Evolutionary conservation across 2,888 invertebrate genomes (phyloP), one percentile per base, ranked within the genome.

Genomic region (Melanostoma mellinum): DNA sequence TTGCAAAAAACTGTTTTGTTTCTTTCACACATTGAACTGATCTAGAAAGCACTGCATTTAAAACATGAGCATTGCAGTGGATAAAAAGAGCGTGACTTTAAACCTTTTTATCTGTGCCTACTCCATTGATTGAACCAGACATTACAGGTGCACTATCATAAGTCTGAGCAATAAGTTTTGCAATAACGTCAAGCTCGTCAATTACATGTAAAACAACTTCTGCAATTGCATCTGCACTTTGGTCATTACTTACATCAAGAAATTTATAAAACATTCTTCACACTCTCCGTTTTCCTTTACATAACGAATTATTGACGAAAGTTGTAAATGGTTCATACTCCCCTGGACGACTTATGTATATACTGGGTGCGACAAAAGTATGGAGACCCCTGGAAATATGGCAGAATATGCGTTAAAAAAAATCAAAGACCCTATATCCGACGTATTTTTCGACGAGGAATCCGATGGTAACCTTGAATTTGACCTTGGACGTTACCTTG

Each of bases 21-120:
- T 72, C 72, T 46, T 61, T 72, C 1, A 73, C 38, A 63, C 32
- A 63, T 65, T 65, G 65, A 53, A 71, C 60, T 42, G 71, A 71
- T 52, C 65, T 65, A 40, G 73, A 73, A 33, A 73, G 63, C 36
- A 73, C 73, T 63, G 63, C n/a, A 63, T 63, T 63, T 38, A 63
- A 46, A n/a, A 73, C 55, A 63, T 73, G 73, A 48, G 30, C 53
- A 44, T 72, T 72, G 52, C 52, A 52, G 46, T 72, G 60, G 6
- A 73, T 56, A 55, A 55, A 55, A 9, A 63, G 63, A 33, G 73
- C 73, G 55, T 67, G 36, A 9, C 42, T 55, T 40, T 65, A 58
- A 6, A 42, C 20, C 65, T 74, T 65, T 67, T 63, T 63, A 65
- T 58, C 50, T 56, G 74, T 48, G 65, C 65, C 65, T 65, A 67